Evolutionary conservation across 2,113 vertebrate species (phyloP).

Genomic region (Nothocercus julius): DNA sequence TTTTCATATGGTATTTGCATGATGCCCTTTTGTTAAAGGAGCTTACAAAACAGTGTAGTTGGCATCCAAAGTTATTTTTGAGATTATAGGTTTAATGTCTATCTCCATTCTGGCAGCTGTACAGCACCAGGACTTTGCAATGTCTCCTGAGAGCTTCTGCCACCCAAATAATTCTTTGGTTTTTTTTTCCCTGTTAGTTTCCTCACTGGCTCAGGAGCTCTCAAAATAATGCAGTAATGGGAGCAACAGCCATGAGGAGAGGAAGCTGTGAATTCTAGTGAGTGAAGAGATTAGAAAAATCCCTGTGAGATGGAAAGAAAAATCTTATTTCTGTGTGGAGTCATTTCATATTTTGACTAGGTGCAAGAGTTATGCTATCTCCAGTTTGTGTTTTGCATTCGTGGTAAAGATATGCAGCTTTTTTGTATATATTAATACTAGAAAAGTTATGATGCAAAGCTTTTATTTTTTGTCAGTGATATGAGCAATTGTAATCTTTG

Average conservation of each 20-base stretch:
- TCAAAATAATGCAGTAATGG: fast-evolving
- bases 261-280: neutral
- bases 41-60: neutral
- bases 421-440: neutral
- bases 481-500: neutral
- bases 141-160: neutral
- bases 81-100: neutral
- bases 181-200: neutral
- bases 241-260: neutral
- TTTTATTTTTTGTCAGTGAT: neutral
- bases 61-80: neutral
- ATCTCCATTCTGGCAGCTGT: neutral
- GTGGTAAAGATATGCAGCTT: neutral
- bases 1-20: neutral
- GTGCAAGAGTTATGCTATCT: neutral
- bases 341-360: neutral
- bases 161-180: neutral
- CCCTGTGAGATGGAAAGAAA: neutral
- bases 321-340: neutral
- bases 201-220: neutral
- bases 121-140: neutral
- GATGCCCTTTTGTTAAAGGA: neutral
- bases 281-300: neutral
- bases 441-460: neutral
- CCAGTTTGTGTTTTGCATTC: neutral